Conservation (phyloP, 2,888 invertebrate genomes). For the Dasypogon diadema region DNA sequence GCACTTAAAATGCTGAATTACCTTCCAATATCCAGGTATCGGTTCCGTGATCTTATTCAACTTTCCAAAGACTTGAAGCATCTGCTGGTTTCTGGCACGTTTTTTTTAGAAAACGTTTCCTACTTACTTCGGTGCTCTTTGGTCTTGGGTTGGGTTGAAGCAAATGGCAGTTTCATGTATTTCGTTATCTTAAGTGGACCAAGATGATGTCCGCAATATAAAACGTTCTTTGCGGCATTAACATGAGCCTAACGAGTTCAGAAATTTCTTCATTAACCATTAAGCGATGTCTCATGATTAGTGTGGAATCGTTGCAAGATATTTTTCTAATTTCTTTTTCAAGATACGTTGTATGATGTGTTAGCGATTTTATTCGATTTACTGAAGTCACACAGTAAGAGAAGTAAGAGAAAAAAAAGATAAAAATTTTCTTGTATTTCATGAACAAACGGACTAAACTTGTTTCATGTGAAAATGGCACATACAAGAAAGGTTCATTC, state of each 20-base stretch:
- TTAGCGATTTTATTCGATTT: too few relatives aligned
- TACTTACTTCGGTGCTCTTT: background rate
- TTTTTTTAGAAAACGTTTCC: background rate
- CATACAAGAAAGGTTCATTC: too few relatives aligned
- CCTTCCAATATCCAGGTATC: background rate
- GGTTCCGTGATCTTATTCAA: conserved; percentile 18
- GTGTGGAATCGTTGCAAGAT: background rate
- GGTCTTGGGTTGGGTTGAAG: background rate
- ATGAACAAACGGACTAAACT: too few relatives aligned
- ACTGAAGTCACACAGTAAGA: too few relatives aligned
- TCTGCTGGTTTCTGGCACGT: background rate
- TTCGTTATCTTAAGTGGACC: conserved; percentile 48
- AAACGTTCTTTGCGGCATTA: conserved; percentile 42
- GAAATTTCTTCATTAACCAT: conserved; percentile 51
- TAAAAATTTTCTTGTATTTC: too few relatives aligned
- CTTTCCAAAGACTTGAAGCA: background rate
- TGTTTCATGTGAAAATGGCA: too few relatives aligned
- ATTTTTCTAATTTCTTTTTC: background rate
- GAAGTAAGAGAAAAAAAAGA: too few relatives aligned
- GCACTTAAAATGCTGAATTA: conserved; percentile 45
- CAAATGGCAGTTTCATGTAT: conserved; percentile 49
- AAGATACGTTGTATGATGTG: too few relatives aligned
- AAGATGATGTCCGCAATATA: conserved; percentile 37
- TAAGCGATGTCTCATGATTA: conserved; percentile 44
- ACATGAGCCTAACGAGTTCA: conserved; percentile 49